Base-by-base conservation (phyloP, 2,888 invertebrate genomes). In the Eristalinus sepulchralis region DNA sequence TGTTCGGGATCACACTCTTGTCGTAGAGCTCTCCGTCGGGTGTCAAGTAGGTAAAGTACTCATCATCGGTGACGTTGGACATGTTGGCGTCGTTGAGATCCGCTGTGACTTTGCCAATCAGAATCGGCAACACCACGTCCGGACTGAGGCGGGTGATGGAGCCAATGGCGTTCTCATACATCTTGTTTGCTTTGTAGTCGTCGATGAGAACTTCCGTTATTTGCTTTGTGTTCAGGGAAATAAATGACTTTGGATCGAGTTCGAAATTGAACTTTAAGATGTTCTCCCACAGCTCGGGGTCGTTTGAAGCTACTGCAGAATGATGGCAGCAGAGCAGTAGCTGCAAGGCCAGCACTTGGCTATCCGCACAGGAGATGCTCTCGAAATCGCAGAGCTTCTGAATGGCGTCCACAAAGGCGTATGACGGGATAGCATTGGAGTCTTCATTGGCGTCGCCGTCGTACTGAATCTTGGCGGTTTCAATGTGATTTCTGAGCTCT, bases 21-120 rank as follows among this genome's bases (percentile, higher is more conserved):
- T 99, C 98, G 91, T 96, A 99, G 0, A 99, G 94, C 90, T 97
- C 97, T 2, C 97, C 98, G 76, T 97, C 97, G 0, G 98, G 97
- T 27, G 96, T 97, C 88, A 96, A 94, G 93, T 93, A 97, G 3
- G 96, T 96, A 88, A 95, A 95, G 91, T 96, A 97, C 89, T 97
- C 97, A 78, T 96, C 95, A 89, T 96, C 94, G 0, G 96, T 95
- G 27, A 98, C 95, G 86, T 94, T 94, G 70, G 95, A 93, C 88
- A 97, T 94, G 79, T 94, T 94, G 0, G 94, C 93, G 90, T 96
- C 94, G 72, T 93, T 94, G 36, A 98, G 93, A 89, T 95, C 93
- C 22, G 92, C 91, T 55, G 94, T 94, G 6, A 96, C 94, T 86
- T 94, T 93, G 9, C 93, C 92, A 36, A 97, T 92, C n/a, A 97